Evolutionary conservation across 2,113 vertebrate species (phyloP), one percentile per base, ranked within the genome.

Genomic region (Gasterosteus aculeatus): DNA sequence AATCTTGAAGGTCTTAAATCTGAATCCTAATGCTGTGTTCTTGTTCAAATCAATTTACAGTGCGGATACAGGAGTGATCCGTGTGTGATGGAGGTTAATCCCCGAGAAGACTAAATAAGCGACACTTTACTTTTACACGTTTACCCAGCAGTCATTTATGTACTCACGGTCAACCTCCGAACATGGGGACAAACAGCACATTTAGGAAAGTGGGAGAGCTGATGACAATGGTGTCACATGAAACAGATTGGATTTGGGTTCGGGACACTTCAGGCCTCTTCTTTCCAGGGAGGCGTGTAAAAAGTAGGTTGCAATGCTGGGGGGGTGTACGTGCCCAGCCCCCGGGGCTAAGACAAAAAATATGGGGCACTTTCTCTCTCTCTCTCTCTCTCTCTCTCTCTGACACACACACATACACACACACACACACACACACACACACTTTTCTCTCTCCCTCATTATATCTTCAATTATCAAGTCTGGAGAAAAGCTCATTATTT

Each of bases 21-120:
- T 94, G 90, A 93, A 92, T 92, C 88, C 83, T 83, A 88, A 91
- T 90, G 90, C 84, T 51, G 46, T 80, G 79, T 82, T 88, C 89
- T 92, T 93, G 87, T 92, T 93, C 90, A 77, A 84, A 90, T 93
- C 90, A 81, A 94, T 93, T 92, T 92, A 90, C 85, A 90, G 81
- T 81, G 85, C 84, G 85, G 89, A 92, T 89, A 84, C 77, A 46
- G 75, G 46, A 46, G 57, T 71, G 81, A 90, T 88, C 90, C 88
- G 78, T 90, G 78, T 90, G 83, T 85, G 83, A 89, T 35, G 46
- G 70, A 83, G 84, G 85, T 89, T 90, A 81, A 86, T 89, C 82
- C 87, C 72, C 58, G 75, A 84, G 81, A 83, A 84, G 68, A 62
- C 63, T 69, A 47, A 73, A 57, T 22, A 58, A 70, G 76, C 22